A percentile compares a stretch with the other conserved stretches of the same genome.
Evolutionary conservation across 2,797 vertebrate genomes (phyloP).

Genomic region (Rhinella marina): DNA sequence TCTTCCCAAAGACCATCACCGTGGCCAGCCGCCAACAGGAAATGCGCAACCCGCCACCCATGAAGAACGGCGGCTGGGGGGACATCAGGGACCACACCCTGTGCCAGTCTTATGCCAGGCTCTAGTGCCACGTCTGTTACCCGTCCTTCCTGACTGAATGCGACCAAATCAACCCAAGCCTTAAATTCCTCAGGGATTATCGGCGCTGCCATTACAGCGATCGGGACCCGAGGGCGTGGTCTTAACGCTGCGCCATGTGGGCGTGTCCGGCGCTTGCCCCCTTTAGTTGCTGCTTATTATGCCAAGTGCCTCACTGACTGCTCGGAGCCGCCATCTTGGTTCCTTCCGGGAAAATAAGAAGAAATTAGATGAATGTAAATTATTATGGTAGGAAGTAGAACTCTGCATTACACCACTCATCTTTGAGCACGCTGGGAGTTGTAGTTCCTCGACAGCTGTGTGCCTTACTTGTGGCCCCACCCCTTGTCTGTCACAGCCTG

Average conservation of each 20-base stretch:
- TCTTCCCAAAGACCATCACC: slow-evolving; percentile 72
- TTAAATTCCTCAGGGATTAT: slow-evolving; percentile 35
- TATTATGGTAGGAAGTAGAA: not conserved
- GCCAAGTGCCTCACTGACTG: not conserved
- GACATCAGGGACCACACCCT: slow-evolving; percentile 79
- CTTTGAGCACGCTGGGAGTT: not conserved
- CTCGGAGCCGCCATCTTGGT: not conserved
- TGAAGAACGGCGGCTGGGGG: slow-evolving; percentile 83
- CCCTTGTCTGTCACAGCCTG: not conserved
- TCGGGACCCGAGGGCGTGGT: not conserved
- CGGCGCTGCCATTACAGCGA: not conserved
- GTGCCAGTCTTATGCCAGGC: slow-evolving; percentile 77
- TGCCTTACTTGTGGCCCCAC: no score
- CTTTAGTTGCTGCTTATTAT: not conserved
- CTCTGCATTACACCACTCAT: no score
- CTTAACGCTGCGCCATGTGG: no score
- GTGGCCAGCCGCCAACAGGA: slow-evolving; percentile 63
- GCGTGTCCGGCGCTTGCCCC: not conserved
- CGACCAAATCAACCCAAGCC: slow-evolving; percentile 4
- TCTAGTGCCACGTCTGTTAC: not conserved
- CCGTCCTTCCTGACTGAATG: not conserved
- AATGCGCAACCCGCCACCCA: slow-evolving; percentile 72
- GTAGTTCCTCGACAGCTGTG: not conserved
- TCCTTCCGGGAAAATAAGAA: not conserved
- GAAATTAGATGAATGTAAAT: not conserved